These are phyloP conservation scores for Megalops cyprinoides DNA, from an alignment of 2,797 vertebrate species.

Conservation along the genomic window DNA sequence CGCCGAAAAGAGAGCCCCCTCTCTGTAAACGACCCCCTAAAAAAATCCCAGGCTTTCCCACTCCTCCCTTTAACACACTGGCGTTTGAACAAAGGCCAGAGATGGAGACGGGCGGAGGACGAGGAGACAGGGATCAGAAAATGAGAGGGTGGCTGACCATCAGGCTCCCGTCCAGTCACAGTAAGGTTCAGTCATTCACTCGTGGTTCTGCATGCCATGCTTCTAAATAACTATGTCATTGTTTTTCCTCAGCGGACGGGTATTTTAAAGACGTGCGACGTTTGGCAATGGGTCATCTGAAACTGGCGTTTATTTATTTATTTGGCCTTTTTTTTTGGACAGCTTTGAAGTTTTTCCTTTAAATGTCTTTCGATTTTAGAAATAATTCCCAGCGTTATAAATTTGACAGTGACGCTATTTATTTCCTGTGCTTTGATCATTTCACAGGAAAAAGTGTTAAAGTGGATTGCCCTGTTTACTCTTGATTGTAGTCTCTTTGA, in stretches of 20 bases:
- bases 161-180: slow-evolving; percentile 1
- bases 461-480: not conserved
- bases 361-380: no score
- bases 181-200: slow-evolving; percentile 22
- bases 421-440: no score
- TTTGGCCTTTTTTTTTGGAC: not conserved
- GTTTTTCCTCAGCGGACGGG: slow-evolving; percentile 14
- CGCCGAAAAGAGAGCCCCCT: not conserved
- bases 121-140: slow-evolving; percentile 23
- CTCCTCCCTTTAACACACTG: not conserved
- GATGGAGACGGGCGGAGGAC: not conserved
- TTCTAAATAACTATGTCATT: slow-evolving; percentile 19
- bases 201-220: not conserved
- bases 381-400: no score
- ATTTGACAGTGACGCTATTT: no score
- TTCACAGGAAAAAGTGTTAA: not conserved
- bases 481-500: not conserved
- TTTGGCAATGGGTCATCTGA: slow-evolving; percentile 7
- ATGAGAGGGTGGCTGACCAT: slow-evolving; percentile 26
- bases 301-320: not conserved
- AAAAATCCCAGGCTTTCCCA: slow-evolving; percentile 21
- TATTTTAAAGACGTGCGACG: slow-evolving; percentile 18
- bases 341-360: no score
- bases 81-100: slow-evolving; percentile 24
- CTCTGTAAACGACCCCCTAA: slow-evolving; percentile 17